These are phyloP conservation scores for Urocyon cinereoargenteus DNA, from an alignment of 2,797 vertebrate species.

Conservation along the genomic window DNA sequence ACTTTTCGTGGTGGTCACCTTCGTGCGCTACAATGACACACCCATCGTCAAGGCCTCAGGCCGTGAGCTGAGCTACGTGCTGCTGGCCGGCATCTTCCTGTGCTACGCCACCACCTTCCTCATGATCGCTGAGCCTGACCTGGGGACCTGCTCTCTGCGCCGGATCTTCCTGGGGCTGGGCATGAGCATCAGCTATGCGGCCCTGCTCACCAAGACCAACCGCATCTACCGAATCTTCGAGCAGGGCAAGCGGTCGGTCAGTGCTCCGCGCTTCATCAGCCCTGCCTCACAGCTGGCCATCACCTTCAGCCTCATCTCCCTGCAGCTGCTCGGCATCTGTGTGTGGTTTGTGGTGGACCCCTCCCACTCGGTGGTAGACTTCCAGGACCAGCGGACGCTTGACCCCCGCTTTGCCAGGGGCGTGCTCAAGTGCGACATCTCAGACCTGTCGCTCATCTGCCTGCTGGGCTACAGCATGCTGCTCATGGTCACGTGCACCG, in stretches of 20 bases:
- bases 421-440: slow-evolving; percentile 97
- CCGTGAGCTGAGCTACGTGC: slow-evolving; percentile 97
- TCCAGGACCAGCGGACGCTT: slow-evolving; percentile 96
- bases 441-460: slow-evolving; percentile 98
- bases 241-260: slow-evolving; percentile 97
- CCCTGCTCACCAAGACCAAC: slow-evolving; percentile 98
- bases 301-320: slow-evolving; percentile 96
- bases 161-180: slow-evolving; percentile 96
- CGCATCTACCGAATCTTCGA: slow-evolving; percentile 99
- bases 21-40: slow-evolving; percentile 97
- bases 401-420: slow-evolving; percentile 94
- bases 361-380: slow-evolving; percentile 96
- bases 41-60: slow-evolving; percentile 98
- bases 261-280: slow-evolving; percentile 96
- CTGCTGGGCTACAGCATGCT: slow-evolving; percentile 98
- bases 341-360: slow-evolving; percentile 98
- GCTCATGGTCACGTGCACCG: slow-evolving; percentile 99
- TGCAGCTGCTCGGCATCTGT: slow-evolving; percentile 97
- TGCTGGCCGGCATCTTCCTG: slow-evolving; percentile 97
- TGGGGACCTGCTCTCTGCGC: slow-evolving; percentile 94
- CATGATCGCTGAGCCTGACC: slow-evolving; percentile 95
- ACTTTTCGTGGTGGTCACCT: slow-evolving; percentile 94
- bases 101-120: slow-evolving; percentile 97
- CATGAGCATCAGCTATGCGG: slow-evolving; percentile 98
- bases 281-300: slow-evolving; percentile 97